A percentile compares a stretch with the other conserved stretches of the same genome.
phyloP scores from a whole-genome alignment of 2,797 vertebrate genomes.

The Gymnothorax javanicus region DNA sequence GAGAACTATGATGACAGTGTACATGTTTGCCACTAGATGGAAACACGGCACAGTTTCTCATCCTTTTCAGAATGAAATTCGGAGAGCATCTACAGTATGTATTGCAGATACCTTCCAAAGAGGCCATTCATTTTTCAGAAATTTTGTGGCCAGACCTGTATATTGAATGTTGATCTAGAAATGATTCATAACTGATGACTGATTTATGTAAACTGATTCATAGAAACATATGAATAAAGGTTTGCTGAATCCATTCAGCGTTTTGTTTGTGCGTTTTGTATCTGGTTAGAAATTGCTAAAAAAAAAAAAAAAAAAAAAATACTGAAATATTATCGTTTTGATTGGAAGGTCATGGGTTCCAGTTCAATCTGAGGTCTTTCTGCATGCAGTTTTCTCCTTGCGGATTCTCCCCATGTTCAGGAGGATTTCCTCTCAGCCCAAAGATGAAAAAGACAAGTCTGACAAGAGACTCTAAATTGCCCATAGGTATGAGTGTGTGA shows the following conservation, averaged over 20 bases:
- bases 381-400: no score
- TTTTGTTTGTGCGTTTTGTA: background rate
- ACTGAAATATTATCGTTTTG: no score
- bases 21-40: background rate
- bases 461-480: no score
- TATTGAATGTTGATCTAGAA: background rate
- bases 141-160: background rate
- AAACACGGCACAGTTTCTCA: background rate
- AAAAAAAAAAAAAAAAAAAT: no score
- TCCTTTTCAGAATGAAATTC: background rate
- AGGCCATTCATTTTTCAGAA: background rate
- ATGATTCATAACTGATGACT: background rate
- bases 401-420: no score
- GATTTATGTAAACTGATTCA: no score
- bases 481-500: no score
- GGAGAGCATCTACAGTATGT: background rate
- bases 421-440: no score
- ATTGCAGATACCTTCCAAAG: background rate
- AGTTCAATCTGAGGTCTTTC: no score
- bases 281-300: background rate
- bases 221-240: background rate
- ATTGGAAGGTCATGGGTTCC: no score
- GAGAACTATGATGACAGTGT: background rate
- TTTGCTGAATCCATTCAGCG: background rate
- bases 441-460: no score